Evolutionary conservation across 30 jellyfish, hydroid and myxozoan genomes (phyloP).

Genomic region (Aurelia sp.): DNA sequence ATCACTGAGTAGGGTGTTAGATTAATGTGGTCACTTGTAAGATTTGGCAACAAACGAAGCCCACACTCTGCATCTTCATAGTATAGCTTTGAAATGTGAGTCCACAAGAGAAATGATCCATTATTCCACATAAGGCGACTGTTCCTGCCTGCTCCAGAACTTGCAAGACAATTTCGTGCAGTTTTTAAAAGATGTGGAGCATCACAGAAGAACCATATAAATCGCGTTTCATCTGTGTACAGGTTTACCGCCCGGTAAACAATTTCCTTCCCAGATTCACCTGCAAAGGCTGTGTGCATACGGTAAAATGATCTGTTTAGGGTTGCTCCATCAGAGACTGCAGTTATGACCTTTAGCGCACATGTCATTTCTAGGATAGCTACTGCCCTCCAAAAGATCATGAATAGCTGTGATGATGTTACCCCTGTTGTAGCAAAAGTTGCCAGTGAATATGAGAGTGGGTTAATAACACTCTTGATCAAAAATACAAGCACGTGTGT

Average conservation of each 20-base stretch:
- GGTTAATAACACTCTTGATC: slow-evolving; percentile 61
- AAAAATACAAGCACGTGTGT: slow-evolving; percentile 66
- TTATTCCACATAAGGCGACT: slow-evolving; percentile 55
- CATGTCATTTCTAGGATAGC: slow-evolving; percentile 17
- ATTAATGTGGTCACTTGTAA: slow-evolving; percentile 49
- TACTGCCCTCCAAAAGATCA: slow-evolving; percentile 72
- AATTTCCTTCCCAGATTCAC: not conserved
- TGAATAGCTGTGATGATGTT: slow-evolving; percentile 33
- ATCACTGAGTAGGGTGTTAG: slow-evolving; percentile 62
- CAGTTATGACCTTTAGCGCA: slow-evolving; percentile 18
- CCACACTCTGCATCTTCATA: slow-evolving; percentile 54
- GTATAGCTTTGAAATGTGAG: slow-evolving; percentile 43
- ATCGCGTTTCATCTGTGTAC: slow-evolving; percentile 16
- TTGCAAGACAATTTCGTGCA: slow-evolving; percentile 55
- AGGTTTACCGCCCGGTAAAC: slow-evolving; percentile 15
- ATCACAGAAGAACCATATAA: slow-evolving; percentile 51
- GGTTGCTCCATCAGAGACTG: slow-evolving; percentile 23
- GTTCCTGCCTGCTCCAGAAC: slow-evolving; percentile 49
- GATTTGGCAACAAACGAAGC: slow-evolving; percentile 28
- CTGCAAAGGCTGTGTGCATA: slow-evolving; percentile 26
- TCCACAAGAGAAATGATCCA: slow-evolving; percentile 51
- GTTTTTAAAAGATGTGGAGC: slow-evolving; percentile 72
- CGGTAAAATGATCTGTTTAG: slow-evolving; percentile 12
- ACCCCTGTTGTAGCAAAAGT: slow-evolving; percentile 72
- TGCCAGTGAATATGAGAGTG: slow-evolving; percentile 52